phyloP scores from a whole-genome alignment of 2,888 invertebrate species.

The Tridacna crocea region DNA sequence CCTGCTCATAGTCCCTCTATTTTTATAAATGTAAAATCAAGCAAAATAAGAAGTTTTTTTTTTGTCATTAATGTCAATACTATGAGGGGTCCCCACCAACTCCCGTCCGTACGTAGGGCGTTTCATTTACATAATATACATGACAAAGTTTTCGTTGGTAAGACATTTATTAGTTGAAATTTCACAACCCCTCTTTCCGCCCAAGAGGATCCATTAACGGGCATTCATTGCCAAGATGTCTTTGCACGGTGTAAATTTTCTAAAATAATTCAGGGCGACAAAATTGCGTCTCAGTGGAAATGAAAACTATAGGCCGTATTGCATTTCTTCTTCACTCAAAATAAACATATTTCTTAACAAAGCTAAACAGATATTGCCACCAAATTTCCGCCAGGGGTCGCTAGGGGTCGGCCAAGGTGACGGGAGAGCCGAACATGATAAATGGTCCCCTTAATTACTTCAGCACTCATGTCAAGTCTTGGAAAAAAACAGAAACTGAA shows the following conservation, averaged over 20 bases:
- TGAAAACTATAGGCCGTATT: constrained; percentile 43
- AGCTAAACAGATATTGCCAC: constrained; percentile 63
- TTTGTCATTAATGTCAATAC: constrained; percentile 25
- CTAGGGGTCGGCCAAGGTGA: constrained; percentile 57
- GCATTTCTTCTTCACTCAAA: constrained; percentile 55
- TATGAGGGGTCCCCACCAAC: not conserved
- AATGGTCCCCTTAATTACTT: constrained; percentile 65
- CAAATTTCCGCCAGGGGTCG: constrained; percentile 63
- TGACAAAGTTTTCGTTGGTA: not conserved
- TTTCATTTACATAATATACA: constrained; percentile 18
- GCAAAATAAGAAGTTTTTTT: constrained; percentile 11
- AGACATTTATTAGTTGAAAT: constrained; percentile 14
- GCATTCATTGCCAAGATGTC: not conserved
- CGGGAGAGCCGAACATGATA: constrained; percentile 60
- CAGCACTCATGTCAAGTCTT: constrained; percentile 56
- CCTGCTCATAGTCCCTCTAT: constrained; percentile 4
- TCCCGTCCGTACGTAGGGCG: constrained; percentile 1
- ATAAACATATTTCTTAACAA: constrained; percentile 65
- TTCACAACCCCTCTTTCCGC: not conserved
- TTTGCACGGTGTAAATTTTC: not conserved
- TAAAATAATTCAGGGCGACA: not conserved
- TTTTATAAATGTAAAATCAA: constrained; percentile 32
- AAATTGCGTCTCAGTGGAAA: constrained; percentile 16
- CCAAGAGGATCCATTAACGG: not conserved
- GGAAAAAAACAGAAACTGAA: constrained; percentile 52